Evolutionary conservation across 2,888 invertebrate genomes (phyloP), one percentile per base, ranked within the genome.

Genomic region (Drosophila gaucha): DNA sequence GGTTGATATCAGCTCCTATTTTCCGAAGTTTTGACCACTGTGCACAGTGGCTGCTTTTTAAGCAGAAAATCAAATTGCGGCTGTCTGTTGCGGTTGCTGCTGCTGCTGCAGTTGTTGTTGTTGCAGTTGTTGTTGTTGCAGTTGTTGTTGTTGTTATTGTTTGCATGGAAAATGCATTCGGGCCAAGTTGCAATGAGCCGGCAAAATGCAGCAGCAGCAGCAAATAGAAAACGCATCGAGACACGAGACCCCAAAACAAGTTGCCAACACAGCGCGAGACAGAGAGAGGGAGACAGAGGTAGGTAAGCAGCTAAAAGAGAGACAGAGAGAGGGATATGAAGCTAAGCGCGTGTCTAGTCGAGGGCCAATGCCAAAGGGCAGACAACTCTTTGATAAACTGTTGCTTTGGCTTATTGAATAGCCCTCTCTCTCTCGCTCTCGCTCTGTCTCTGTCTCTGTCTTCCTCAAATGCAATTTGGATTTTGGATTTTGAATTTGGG

Each of bases 121-220:
- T 28, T 22, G 50, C n/a, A n/a, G n/a, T n/a, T n/a, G n/a, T 28
- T 28, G 50, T 39, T 36, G 54, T 6, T 33, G 67, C 24, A 52
- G 28, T 10, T 50, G 43, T 14, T 50, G 38, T 10, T 41, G 49
- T 44, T 60, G 35, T 62, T 57, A 50, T 52, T 83, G 73, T 79
- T 82, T 85, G 80, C 72, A 70, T 74, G 71, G 82, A 84, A 84
- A 86, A 82, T 86, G 80, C 82, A 86, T 78, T 85, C 78, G 70
- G 78, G 82, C 79, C 84, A 86, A 83, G 76, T 71, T 86, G 79
- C 82, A 85, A 86, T 86, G 80, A 85, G 79, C 86, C 85, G 85
- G 85, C 85, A 86, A 85, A 83, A 80, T 78, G 77, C 85, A 70
- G 74, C 77, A 82, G 67, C 79, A 76, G 67, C 78, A 78, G 77